These are phyloP conservation scores for Diogma glabrata DNA, from an alignment of 2,888 invertebrate species.

Conservation along the genomic window DNA sequence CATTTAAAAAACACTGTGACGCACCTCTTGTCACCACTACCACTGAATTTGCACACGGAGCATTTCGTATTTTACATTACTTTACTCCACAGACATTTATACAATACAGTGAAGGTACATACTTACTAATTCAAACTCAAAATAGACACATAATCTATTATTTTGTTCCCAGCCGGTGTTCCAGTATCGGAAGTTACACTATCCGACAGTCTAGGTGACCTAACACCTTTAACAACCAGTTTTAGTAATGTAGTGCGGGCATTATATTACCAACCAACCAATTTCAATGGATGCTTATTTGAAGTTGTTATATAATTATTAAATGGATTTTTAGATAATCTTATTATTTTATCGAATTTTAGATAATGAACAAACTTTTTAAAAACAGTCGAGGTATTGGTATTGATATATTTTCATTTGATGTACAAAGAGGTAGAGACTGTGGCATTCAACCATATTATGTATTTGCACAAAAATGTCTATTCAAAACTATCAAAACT, in stretches of 20 bases:
- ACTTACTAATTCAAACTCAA: too few species aligned
- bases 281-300: constrained; percentile 6
- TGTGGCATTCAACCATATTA: constrained; percentile 3
- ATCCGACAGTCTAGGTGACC: too few species aligned
- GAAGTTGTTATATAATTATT: too few species aligned
- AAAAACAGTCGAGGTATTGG: background rate
- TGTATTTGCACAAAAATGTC: background rate
- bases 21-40: background rate
- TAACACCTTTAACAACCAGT: too few species aligned
- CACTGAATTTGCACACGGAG: background rate
- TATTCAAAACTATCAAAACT: background rate
- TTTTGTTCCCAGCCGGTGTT: too few species aligned
- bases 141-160: too few species aligned
- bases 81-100: background rate
- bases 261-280: too few species aligned
- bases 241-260: too few species aligned
- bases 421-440: background rate
- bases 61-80: background rate
- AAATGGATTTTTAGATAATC: too few species aligned
- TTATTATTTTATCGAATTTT: too few species aligned
- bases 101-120: background rate
- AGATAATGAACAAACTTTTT: background rate
- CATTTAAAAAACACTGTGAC: background rate
- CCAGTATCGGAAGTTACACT: too few species aligned
- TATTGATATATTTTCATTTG: background rate